Conservation (phyloP, 23 tunicate genomes). For the Diplosoma virens region DNA sequence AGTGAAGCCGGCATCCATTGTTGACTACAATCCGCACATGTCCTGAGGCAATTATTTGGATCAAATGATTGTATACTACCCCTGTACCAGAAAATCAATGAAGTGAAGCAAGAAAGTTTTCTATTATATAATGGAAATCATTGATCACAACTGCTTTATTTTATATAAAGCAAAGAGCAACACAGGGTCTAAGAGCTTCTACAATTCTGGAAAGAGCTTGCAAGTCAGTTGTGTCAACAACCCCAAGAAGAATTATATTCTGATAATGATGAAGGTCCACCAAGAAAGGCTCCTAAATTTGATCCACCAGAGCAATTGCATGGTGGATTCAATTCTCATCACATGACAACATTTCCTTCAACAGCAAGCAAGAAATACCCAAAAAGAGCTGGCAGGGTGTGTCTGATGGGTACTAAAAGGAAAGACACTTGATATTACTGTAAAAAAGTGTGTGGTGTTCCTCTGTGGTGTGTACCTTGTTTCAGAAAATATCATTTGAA, state of each 20-base stretch:
- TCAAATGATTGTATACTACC: slow-evolving; percentile 36
- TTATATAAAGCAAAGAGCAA: slow-evolving; percentile 16
- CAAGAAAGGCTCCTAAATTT: neutral
- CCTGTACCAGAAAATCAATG: slow-evolving; percentile 20
- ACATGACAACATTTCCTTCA: slow-evolving; percentile 11
- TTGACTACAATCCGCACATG: slow-evolving; percentile 44
- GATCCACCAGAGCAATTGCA: slow-evolving; percentile 14
- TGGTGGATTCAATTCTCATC: slow-evolving; percentile 21
- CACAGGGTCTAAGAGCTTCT: neutral
- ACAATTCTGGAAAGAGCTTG: slow-evolving; percentile 13
- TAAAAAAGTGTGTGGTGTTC: slow-evolving; percentile 15
- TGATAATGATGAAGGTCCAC: slow-evolving; percentile 13
- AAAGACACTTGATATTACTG: slow-evolving; percentile 24
- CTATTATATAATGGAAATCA: slow-evolving; percentile 24
- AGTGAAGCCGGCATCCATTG: slow-evolving; percentile 33
- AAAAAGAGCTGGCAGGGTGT: slow-evolving; percentile 2
- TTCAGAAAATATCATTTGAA: slow-evolving; percentile 9
- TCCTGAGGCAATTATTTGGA: slow-evolving; percentile 26
- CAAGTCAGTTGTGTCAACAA: slow-evolving; percentile 7
- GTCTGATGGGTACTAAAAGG: neutral
- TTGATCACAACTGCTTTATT: slow-evolving; percentile 35
- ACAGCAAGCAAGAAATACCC: slow-evolving; percentile 24
- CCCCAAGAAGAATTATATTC: slow-evolving; percentile 16
- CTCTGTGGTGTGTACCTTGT: slow-evolving; percentile 10
- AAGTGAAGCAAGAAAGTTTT: slow-evolving; percentile 26